Evolutionary conservation across 1,140 invertebrate species (phyloP).

Genomic region (Brachionus manjavacas): DNA sequence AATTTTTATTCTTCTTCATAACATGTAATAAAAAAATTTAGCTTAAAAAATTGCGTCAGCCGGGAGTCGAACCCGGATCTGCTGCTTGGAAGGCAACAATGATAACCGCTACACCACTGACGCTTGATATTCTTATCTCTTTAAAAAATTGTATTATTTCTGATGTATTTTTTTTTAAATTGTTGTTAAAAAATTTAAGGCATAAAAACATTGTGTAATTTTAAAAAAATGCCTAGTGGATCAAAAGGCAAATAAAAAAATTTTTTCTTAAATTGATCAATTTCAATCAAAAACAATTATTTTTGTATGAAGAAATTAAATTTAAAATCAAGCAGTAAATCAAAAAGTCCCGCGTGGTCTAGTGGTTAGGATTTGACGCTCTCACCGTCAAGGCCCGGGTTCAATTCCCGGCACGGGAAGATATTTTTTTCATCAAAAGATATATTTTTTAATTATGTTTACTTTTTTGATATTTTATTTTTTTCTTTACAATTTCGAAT

Average conservation of each 20-base stretch:
- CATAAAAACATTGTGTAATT: too few species aligned
- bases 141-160: not conserved
- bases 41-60: not conserved
- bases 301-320: not conserved
- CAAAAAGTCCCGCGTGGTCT: not conserved
- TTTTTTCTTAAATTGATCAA: too few species aligned
- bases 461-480: too few species aligned
- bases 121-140: slow-evolving; percentile 51
- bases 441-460: too few species aligned
- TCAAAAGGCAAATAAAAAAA: too few species aligned
- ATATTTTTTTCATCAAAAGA: not conserved
- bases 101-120: slow-evolving; percentile 81
- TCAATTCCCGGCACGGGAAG: slow-evolving; percentile 21
- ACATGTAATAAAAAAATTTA: not conserved
- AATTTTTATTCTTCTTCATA: not conserved
- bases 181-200: too few species aligned
- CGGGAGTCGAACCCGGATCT: slow-evolving; percentile 89
- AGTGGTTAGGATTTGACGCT: slow-evolving; percentile 19
- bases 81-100: slow-evolving; percentile 89
- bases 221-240: too few species aligned
- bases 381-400: not conserved
- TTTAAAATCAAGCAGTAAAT: not conserved
- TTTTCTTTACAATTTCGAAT: too few species aligned
- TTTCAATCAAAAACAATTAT: not conserved
- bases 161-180: too few species aligned